A percentile compares a stretch with the other conserved stretches of the same genome.
phyloP scores from a whole-genome alignment of 2,113 vertebrate species.

The Pluvialis apricaria region DNA sequence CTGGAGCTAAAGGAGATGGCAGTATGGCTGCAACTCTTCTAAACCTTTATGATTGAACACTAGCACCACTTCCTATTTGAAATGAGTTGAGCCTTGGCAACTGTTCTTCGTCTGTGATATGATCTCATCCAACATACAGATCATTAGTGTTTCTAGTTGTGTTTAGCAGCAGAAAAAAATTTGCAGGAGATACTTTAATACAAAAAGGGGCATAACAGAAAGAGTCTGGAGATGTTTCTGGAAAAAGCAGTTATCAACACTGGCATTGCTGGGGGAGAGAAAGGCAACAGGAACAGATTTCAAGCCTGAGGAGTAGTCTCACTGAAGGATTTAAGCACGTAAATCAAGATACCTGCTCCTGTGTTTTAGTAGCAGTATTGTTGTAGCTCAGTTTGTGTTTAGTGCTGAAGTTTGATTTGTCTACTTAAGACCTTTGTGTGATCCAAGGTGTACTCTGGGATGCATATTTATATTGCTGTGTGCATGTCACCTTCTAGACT shows the following conservation, averaged over 20 bases:
- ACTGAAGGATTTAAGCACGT: background rate
- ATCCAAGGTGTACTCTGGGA: background rate
- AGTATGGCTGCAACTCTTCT: background rate
- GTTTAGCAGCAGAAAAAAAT: background rate
- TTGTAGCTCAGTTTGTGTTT: background rate
- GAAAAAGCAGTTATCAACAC: background rate
- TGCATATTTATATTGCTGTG: background rate
- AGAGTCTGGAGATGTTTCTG: background rate
- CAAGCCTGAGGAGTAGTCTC: background rate
- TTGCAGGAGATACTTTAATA: background rate
- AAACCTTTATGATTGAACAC: background rate
- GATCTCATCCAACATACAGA: background rate
- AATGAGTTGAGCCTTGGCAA: background rate
- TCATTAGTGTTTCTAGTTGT: background rate
- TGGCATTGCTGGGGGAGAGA: background rate
- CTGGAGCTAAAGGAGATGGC: background rate
- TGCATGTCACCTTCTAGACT: background rate
- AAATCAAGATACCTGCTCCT: background rate
- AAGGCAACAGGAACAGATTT: background rate
- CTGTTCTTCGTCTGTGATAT: background rate
- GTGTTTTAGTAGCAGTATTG: background rate
- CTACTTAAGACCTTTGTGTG: background rate
- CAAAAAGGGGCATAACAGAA: background rate
- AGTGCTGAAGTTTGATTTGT: background rate
- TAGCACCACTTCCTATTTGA: background rate